Percentiles rank a stretch among this genome's conserved stretches.
These are phyloP conservation scores for Syritta pipiens DNA, from an alignment of 2,888 invertebrate genomes.

Conservation along the genomic window DNA sequence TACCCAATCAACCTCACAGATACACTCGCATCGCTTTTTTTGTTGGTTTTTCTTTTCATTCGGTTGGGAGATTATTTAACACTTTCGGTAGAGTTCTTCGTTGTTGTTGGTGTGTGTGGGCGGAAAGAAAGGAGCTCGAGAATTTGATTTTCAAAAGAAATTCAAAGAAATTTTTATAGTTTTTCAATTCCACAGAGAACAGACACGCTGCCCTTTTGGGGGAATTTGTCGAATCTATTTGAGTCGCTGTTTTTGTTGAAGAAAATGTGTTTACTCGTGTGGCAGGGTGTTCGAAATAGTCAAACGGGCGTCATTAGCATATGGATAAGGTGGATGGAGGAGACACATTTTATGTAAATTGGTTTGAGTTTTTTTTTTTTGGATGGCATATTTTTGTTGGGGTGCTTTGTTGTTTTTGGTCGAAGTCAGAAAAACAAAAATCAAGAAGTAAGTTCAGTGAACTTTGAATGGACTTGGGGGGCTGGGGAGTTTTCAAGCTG, in stretches of 20 bases:
- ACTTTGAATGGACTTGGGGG: conserved; percentile 15
- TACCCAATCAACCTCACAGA: conserved; percentile 28
- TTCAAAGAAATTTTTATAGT: conserved; percentile 4
- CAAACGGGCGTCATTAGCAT: conserved; percentile 4
- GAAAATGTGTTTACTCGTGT: too few relatives aligned
- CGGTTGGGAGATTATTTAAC: conserved; percentile 47
- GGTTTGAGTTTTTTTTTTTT: too few relatives aligned
- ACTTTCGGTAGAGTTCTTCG: conserved; percentile 50
- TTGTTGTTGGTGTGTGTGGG: conserved; percentile 18
- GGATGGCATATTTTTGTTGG: conserved; percentile 26
- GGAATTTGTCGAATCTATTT: not conserved
- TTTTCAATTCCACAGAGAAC: conserved; percentile 4
- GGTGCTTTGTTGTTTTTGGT: conserved; percentile 22
- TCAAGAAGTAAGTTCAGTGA: conserved; percentile 33
- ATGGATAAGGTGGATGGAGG: conserved; percentile 20
- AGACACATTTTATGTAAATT: conserved; percentile 55
- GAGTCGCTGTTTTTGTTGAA: too few relatives aligned
- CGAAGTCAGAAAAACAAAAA: not conserved
- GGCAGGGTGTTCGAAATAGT: too few relatives aligned
- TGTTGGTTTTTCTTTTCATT: conserved; percentile 19
- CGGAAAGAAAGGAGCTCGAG: conserved; percentile 22
- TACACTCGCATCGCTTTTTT: conserved; percentile 11
- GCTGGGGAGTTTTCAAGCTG: too few relatives aligned
- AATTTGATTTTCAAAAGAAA: not conserved
- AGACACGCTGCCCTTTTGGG: conserved; percentile 16